Base-by-base conservation (phyloP, 2,888 invertebrate genomes). In the Trissoscelio sp. region DNA sequence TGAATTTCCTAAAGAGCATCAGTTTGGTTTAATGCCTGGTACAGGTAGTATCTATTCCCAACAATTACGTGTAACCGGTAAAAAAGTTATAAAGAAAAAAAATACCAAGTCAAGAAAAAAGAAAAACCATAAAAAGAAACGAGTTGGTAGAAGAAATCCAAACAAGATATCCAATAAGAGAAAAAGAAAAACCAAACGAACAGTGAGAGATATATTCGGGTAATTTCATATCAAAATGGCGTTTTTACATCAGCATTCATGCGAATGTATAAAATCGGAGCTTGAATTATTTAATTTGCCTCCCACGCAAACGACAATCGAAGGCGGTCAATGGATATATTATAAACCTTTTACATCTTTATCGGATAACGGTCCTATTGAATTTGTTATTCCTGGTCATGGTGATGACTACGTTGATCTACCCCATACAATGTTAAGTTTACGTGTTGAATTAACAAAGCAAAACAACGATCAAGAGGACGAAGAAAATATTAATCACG, bases 201-300 rank as follows among this genome's bases (percentile, higher is more conserved):
- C 37, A 4, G 9, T 11, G 3, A 37, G 11, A 37, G 2, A 57
- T 28, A 28, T 28, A 28, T 28, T 28, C 6, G 28, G 6, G 3
- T 28, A 28, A 28, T 5, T 28, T 5, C 3, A 5, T 28, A 28
- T 28, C 28, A 57, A 34, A 42, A 67, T 67, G 53, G 53, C 67
- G 3, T 67, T 53, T 6, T 28, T 28, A 28, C 66, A 66, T 37
- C 14, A 22, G 9, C 44, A 42, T 14, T 60, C 60, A 7, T 55
- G 42, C 6, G 55, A 69, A 7, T 57, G 57, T 14, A 31, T 44
- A 2, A 70, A 70, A 22, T 74, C 51, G 0, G 39, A 72, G 42
- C 14, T 87, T 7, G 84, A 86, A 37, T 64, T 87, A 2, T 87
- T 87, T 73, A 72, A 83, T 1, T 14, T 87, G 46, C 86, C 87